Evolutionary conservation across 1,140 invertebrate species (phyloP).

Genomic region (Brachystomella parvula): DNA sequence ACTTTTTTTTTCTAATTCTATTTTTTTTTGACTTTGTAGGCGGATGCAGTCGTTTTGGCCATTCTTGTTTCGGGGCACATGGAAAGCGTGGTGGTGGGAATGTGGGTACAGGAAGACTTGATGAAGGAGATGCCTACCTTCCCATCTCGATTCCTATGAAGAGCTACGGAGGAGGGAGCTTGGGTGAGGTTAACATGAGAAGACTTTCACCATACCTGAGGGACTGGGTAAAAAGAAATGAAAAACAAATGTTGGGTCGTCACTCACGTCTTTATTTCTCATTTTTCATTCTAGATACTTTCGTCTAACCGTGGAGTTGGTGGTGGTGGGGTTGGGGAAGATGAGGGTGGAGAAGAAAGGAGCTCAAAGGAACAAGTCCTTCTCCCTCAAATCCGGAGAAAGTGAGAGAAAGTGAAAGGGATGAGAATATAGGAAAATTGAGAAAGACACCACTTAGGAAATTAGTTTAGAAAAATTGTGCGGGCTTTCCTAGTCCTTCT

Average conservation of each 20-base stretch:
- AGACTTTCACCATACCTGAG: constrained; percentile 22
- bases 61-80: constrained; percentile 58
- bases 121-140: neutral
- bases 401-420: no score
- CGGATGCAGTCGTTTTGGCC: constrained; percentile 55
- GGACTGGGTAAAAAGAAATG: constrained; percentile 23
- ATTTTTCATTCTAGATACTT: neutral
- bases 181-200: neutral
- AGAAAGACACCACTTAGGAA: no score
- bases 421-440: no score
- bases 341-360: neutral
- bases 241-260: neutral
- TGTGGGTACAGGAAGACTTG: neutral
- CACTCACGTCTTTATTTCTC: no score
- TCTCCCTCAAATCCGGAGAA: no score
- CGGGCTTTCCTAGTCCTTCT: no score
- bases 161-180: no score
- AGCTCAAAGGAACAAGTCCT: no score
- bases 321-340: neutral
- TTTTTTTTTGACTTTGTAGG: constrained; percentile 43
- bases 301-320: neutral
- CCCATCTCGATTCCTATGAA: neutral
- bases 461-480: no score
- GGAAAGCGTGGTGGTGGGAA: constrained; percentile 51
- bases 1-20: neutral